phyloP scores from a whole-genome alignment of 2,888 invertebrate species.

The Linyphia triangularis region DNA sequence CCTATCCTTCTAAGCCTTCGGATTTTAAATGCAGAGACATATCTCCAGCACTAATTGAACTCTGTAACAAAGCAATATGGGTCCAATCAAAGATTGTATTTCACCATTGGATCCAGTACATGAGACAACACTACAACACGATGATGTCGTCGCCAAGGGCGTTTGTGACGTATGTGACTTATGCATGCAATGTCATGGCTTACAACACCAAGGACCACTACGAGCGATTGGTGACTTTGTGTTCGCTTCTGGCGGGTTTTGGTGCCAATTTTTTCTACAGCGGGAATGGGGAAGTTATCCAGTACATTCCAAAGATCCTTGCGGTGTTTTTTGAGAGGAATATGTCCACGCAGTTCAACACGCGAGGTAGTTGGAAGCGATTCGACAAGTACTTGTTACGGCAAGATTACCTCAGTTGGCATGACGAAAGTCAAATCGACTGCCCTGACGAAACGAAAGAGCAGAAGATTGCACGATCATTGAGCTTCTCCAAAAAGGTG shows the following conservation, averaged over 20 bases:
- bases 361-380: neutral
- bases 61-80: conserved; percentile 4
- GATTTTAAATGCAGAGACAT: neutral
- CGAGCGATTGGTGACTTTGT: neutral
- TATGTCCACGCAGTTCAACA: neutral
- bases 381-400: neutral
- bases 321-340: neutral
- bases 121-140: neutral
- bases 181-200: neutral
- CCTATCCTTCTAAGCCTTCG: neutral
- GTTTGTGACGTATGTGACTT: neutral
- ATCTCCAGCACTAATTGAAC: neutral
- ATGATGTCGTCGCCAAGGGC: neutral
- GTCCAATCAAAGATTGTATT: neutral
- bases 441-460: neutral
- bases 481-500: neutral
- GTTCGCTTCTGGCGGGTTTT: neutral
- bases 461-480: neutral
- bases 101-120: neutral
- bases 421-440: neutral
- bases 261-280: neutral
- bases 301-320: neutral
- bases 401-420: neutral
- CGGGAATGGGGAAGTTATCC: neutral
- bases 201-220: neutral